Percentiles rank a stretch among this genome's conserved stretches.
These are phyloP conservation scores for Tetranychus piercei DNA, from an alignment of 2,888 invertebrate species.

Conservation along the genomic window DNA sequence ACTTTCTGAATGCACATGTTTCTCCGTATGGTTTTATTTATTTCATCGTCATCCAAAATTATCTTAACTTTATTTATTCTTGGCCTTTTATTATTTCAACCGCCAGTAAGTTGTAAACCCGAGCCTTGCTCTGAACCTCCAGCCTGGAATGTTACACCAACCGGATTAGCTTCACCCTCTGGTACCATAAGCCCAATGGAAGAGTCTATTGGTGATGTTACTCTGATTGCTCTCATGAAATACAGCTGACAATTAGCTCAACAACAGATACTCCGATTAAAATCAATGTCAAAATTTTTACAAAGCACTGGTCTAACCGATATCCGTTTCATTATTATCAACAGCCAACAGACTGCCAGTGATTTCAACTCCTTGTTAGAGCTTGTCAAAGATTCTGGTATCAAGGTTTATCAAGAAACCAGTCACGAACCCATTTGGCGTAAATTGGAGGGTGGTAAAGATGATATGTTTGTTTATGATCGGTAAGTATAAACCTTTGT, in stretches of 20 bases:
- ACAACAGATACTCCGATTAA: background rate
- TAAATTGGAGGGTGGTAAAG: constrained; percentile 29
- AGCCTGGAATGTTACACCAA: background rate
- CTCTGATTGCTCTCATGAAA: constrained; percentile 5
- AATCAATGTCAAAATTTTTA: constrained; percentile 9
- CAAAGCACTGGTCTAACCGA: constrained; percentile 20
- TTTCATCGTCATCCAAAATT: no score
- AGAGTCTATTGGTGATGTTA: background rate
- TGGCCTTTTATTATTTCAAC: no score
- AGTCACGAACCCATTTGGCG: constrained; percentile 28
- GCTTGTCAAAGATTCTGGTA: constrained; percentile 16
- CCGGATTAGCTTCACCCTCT: background rate
- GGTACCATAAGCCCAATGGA: constrained; percentile 3
- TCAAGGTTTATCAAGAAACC: constrained; percentile 30
- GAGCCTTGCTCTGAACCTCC: constrained; percentile 6
- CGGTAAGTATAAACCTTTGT: background rate
- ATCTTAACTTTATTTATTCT: no score
- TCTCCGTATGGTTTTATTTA: no score
- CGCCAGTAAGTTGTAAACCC: background rate
- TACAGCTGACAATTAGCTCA: constrained; percentile 4
- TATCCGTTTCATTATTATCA: constrained; percentile 30
- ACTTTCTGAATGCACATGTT: no score
- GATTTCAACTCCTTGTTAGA: constrained; percentile 23
- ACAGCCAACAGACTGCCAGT: constrained; percentile 24
- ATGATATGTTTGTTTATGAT: constrained; percentile 32